Conservation (phyloP, 2,797 vertebrate genomes). For the Poecilia gillii region DNA sequence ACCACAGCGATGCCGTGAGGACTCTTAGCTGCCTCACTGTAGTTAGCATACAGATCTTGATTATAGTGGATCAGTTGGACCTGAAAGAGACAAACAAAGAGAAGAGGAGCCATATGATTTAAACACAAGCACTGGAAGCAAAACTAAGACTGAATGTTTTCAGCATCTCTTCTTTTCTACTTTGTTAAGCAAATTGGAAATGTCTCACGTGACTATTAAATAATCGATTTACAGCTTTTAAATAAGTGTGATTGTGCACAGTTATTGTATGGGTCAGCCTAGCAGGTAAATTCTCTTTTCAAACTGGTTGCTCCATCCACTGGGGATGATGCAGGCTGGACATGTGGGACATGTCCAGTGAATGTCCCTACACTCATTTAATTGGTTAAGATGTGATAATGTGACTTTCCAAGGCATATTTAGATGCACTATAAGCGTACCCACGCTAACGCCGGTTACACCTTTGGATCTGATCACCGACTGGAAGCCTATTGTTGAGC, state of each 20-base stretch:
- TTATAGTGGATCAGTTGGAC: conserved; percentile 97
- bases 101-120: background rate
- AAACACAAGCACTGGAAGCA: background rate
- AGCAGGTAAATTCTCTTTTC: background rate
- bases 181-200: background rate
- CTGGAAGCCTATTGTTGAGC: no score
- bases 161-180: background rate
- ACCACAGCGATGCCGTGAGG: conserved; percentile 94
- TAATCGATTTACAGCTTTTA: background rate
- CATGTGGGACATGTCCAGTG: no score
- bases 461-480: no score
- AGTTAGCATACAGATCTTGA: conserved; percentile 93
- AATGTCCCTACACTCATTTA: no score
- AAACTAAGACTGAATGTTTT: background rate
- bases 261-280: background rate
- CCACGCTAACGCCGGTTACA: no score
- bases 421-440: no score
- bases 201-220: background rate
- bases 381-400: no score
- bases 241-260: background rate
- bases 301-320: background rate
- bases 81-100: conserved; percentile 64
- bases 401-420: no score
- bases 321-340: background rate
- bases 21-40: conserved; percentile 92